These are phyloP conservation scores for Seriola rivoliana DNA, from an alignment of 2,113 vertebrate genomes.

Conservation along the genomic window DNA sequence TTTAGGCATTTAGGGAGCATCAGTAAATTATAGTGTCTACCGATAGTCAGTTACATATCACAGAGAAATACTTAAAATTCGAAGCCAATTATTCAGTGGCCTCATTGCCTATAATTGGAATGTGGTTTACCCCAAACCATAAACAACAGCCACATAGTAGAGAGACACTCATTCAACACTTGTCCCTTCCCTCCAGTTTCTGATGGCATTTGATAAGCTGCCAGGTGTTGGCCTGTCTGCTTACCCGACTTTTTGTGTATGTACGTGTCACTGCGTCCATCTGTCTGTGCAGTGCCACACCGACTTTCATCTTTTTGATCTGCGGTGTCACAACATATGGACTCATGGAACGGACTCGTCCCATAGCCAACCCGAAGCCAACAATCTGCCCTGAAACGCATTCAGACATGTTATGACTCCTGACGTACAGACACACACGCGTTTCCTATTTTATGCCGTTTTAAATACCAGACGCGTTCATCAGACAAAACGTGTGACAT, in stretches of 20 bases:
- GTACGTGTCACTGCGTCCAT: slow-evolving; percentile 69
- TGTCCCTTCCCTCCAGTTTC: slow-evolving; percentile 24
- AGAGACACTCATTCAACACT: background rate
- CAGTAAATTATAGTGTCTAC: too few species aligned
- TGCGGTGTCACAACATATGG: slow-evolving; percentile 68
- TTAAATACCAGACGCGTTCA: background rate
- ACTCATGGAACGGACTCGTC: slow-evolving; percentile 22
- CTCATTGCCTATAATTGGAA: too few species aligned
- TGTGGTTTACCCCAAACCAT: background rate
- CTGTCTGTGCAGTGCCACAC: slow-evolving; percentile 59
- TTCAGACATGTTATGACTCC: slow-evolving; percentile 17
- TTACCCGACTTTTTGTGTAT: background rate
- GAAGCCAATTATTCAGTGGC: too few species aligned
- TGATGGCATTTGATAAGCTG: slow-evolving; percentile 34
- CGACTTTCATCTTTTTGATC: slow-evolving; percentile 71
- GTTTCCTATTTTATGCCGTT: background rate
- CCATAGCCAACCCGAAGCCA: slow-evolving; percentile 28
- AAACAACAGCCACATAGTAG: background rate
- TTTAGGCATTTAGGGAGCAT: too few species aligned
- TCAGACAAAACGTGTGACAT: background rate
- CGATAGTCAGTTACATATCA: too few species aligned
- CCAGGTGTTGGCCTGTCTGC: slow-evolving; percentile 51
- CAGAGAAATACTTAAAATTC: too few species aligned
- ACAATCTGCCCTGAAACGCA: slow-evolving; percentile 59
- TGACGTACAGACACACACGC: slow-evolving; percentile 17